Percentiles rank a stretch among this genome's conserved stretches.
Conservation (phyloP, 1,140 invertebrate species). For the Papilio machaon region DNA sequence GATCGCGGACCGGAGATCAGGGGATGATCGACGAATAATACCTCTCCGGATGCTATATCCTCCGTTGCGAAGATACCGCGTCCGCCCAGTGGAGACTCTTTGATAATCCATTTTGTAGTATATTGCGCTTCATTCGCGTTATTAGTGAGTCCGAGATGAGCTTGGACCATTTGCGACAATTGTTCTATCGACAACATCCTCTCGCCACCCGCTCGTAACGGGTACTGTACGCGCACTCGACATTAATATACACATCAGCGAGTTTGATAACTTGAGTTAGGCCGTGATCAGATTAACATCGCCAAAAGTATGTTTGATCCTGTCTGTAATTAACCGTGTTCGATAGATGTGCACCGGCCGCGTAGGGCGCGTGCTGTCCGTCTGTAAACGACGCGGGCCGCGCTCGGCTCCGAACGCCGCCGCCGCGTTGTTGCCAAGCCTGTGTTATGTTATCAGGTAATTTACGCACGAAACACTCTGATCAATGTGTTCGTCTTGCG, state of each 20-base stretch:
- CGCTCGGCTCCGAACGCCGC: constrained; percentile 37
- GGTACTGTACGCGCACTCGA: constrained; percentile 71
- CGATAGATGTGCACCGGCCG: constrained; percentile 63
- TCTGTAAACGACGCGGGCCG: constrained; percentile 60
- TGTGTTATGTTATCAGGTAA: constrained; percentile 58
- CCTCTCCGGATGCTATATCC: constrained; percentile 84
- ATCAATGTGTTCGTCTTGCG: constrained; percentile 45
- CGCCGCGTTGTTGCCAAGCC: constrained; percentile 59
- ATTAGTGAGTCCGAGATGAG: constrained; percentile 66
- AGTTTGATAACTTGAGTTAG: constrained; percentile 72
- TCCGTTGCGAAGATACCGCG: constrained; percentile 86
- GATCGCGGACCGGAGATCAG: constrained; percentile 85
- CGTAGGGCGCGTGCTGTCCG: constrained; percentile 59
- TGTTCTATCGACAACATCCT: constrained; percentile 79
- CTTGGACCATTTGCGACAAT: constrained; percentile 73
- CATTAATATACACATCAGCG: constrained; percentile 69
- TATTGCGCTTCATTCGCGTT: constrained; percentile 51
- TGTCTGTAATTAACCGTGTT: constrained; percentile 66
- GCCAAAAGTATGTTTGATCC: constrained; percentile 64
- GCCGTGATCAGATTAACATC: constrained; percentile 61
- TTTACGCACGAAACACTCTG: constrained; percentile 48
- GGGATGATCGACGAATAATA: constrained; percentile 86
- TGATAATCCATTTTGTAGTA: constrained; percentile 75
- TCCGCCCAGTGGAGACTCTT: constrained; percentile 83
- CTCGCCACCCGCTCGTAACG: constrained; percentile 65